Evolutionary conservation across 1,140 invertebrate species (phyloP).

Genomic region (Drosophila lacertosa): DNA sequence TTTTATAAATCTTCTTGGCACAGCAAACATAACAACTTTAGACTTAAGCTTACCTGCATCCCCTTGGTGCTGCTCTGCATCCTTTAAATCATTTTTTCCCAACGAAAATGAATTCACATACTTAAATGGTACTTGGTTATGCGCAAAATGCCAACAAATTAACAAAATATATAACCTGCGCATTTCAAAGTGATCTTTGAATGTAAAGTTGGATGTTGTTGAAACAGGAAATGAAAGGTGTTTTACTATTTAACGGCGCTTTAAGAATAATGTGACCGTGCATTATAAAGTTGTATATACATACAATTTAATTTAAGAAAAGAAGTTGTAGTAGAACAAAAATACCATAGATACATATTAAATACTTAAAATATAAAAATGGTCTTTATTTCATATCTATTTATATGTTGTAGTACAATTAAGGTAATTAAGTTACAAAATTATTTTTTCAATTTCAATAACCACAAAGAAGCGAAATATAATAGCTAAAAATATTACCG

Average conservation of each 20-base stretch:
- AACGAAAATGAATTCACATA: constrained; percentile 36
- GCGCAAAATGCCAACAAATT: constrained; percentile 23
- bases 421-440: too few species aligned
- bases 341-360: background rate
- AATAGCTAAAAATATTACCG: too few species aligned
- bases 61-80: constrained; percentile 1
- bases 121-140: constrained; percentile 6
- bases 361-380: background rate
- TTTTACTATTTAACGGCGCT: constrained; percentile 23
- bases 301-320: background rate
- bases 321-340: background rate
- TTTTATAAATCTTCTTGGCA: background rate
- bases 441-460: too few species aligned
- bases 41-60: constrained; percentile 13
- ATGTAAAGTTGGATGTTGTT: background rate
- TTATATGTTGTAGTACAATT: too few species aligned
- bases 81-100: constrained; percentile 45
- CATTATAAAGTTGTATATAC: background rate
- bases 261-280: constrained; percentile 7
- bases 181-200: constrained; percentile 2
- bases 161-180: background rate
- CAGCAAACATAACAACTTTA: background rate
- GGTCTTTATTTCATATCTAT: too few species aligned
- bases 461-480: too few species aligned
- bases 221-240: constrained; percentile 1